Evolutionary conservation across 37 sponge, comb jelly and placozoan genomes (phyloP), one percentile per base, ranked within the genome.

Genomic region (Aplysina aerophoba): DNA sequence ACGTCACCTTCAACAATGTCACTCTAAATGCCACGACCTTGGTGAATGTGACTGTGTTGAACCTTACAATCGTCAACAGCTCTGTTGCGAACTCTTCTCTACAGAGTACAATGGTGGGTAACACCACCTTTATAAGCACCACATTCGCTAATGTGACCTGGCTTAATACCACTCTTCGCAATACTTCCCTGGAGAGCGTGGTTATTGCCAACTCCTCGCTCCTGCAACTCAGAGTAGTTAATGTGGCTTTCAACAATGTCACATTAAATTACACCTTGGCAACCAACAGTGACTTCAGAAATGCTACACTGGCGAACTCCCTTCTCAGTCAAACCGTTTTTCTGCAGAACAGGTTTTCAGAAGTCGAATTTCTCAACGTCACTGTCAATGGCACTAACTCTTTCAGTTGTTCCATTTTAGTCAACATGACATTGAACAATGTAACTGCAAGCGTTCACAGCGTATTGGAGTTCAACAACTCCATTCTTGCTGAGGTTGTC

Each of bases 61-160:
- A 73, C 39, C 21, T 37, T 73, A 73, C 74, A 37, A 38, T 73
- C 20, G 22, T 65, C 22, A 65, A 65, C 66, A 65, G 66, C 22
- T 65, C 66, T 16, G 30, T 65, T 20, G 14, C 37, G 40, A 73
- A 73, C 74, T 38, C 74, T 12, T 38, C 74, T 21, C 31, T 73
- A 33, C 37, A 13, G 40, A 73, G 37, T 73, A 30, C 74, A 22
- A 73, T 41, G 6, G 31, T 73, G 21, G 19, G 59, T 13, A 73
- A 73, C 74, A 73, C 74, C 31, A 33, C 74, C 74, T 30, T 33
- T 8, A 5, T 33, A 8, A 73, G 37, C 41, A 21, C 41, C 74
- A 73, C 74, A 12, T 21, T 73, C 20, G 17, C 14, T 13, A 15
- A 31, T 30, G 12, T 73, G 40, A 73, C 35, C 21, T 22, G 31